Evolutionary conservation across 2,797 vertebrate species (phyloP), one percentile per base, ranked within the genome.

Genomic region (Falco naumanni): DNA sequence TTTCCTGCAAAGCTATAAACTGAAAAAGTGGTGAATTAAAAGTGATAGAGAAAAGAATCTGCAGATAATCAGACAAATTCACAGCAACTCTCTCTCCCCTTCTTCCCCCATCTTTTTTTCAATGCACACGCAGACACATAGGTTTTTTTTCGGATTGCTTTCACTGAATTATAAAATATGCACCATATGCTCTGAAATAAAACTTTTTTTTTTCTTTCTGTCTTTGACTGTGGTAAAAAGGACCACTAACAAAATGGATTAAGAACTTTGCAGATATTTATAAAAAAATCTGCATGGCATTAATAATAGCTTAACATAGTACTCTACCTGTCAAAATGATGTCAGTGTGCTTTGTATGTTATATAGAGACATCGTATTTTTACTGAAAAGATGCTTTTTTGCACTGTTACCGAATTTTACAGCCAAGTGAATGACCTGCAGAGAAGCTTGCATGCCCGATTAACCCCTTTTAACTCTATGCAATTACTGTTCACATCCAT

Each of bases 381-480:
- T 61, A 72, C 11, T 25, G 41, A 85, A 25, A 47, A 76, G 37
- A 50, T 57, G 4, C 0, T 69, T 70, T 93, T 76, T 82, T 95
- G 65, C 70, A 69, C 15, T 57, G 60, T 74, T 51, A 53, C 41
- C 87, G 77, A 74, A 82, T 95, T 95, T 93, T 84, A 63, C n/a
- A 92, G 77, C 28, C 51, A 90, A 91, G 70, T 1, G 6, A 64
- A 70, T 0, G 3, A 90, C 86, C 84, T 78, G 48, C 78, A 90
- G 94, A 93, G 92, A 95, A 82, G 83, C 48, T 33, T 60, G 53
- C 0, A 0, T 84, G 78, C 47, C 76, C 43, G 84, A 90, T 97
- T 96, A 97, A 97, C 87, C 93, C 89, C 82, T 91, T 96, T 96
- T 96, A 95, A 86, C 59, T 76, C 77, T 54, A 3, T 76, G 59